Conservation (phyloP, 2,113 vertebrate species). For the Lagopus leucura region DNA sequence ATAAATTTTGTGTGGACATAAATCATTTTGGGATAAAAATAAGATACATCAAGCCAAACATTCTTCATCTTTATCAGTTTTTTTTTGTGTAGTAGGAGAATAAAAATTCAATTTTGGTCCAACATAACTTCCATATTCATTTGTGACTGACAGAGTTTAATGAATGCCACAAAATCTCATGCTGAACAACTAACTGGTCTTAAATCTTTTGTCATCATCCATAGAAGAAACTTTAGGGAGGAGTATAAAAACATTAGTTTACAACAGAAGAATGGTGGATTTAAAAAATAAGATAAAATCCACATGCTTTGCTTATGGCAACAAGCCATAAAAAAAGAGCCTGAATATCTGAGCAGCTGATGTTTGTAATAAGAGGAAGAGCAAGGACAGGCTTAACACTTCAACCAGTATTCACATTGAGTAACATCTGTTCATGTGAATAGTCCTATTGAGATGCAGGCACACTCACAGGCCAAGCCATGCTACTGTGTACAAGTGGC, state of each 20-base stretch:
- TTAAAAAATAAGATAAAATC: not conserved
- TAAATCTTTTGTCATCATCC: not conserved
- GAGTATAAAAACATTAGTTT: not conserved
- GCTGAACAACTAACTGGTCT: not conserved
- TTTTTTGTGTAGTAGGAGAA: not conserved
- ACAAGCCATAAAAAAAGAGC: not conserved
- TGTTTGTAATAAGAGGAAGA: conserved; percentile 59
- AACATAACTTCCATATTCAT: not conserved
- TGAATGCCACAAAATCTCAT: not conserved
- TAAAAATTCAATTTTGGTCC: not conserved
- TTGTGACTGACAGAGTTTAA: not conserved
- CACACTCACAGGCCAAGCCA: conserved; percentile 3
- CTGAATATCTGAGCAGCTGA: conserved; percentile 59
- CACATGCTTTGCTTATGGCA: not conserved
- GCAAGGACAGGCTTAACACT: conserved; percentile 54
- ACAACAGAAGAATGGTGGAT: not conserved
- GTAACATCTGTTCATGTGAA: conserved; percentile 70
- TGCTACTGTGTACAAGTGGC: conserved; percentile 5
- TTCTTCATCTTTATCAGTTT: not conserved
- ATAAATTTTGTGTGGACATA: not conserved
- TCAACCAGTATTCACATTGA: conserved; percentile 43
- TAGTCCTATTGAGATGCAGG: conserved; percentile 57
- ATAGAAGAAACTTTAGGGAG: not conserved
- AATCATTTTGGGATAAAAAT: not conserved
- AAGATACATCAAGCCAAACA: not conserved